Evolutionary conservation across 2,797 vertebrate genomes (phyloP).

Genomic region (Cossypha polioptera): DNA sequence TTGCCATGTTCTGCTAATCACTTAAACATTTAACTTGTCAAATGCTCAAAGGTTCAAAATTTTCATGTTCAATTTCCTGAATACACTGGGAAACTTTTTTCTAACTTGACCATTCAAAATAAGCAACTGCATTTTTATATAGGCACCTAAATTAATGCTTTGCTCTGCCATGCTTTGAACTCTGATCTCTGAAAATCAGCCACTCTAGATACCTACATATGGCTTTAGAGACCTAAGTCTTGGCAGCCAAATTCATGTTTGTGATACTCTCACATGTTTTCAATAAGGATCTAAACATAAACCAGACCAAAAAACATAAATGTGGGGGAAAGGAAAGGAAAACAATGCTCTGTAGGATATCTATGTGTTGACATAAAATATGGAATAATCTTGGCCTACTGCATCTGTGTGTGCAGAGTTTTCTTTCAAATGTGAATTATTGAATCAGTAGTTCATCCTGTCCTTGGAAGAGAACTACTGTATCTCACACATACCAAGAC

Average conservation of each 20-base stretch:
- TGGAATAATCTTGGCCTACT: not conserved
- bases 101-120: not conserved
- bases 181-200: not conserved
- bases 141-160: not conserved
- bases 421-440: not conserved
- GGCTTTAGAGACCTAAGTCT: not conserved
- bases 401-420: not conserved
- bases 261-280: conserved; percentile 24
- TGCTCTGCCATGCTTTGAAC: not conserved
- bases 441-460: not conserved
- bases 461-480: not conserved
- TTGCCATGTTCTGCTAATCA: not conserved
- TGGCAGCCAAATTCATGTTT: conserved; percentile 10
- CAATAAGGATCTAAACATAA: conserved; percentile 43
- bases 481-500: not conserved
- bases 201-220: not conserved
- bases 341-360: not conserved
- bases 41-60: not conserved
- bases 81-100: not conserved
- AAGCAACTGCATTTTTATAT: not conserved
- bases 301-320: not conserved
- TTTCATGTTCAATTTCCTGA: not conserved
- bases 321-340: not conserved
- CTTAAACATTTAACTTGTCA: not conserved
- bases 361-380: conserved; percentile 45